phyloP scores from a whole-genome alignment of 1,140 invertebrate genomes.

The Solenopsis invicta region DNA sequence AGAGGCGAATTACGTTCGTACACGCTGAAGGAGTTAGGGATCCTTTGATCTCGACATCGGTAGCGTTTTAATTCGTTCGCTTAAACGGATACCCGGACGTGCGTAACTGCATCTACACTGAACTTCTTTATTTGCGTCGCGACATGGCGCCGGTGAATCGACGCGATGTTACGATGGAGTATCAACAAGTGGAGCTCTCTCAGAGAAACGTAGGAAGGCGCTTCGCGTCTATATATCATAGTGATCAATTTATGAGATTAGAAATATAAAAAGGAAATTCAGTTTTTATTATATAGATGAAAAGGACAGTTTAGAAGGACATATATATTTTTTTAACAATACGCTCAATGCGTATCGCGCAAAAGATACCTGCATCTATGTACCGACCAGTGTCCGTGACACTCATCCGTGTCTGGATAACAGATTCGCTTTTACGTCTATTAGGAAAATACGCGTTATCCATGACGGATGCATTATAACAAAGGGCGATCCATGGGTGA shows the following conservation, averaged over 20 bases:
- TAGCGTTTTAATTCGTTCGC: slow-evolving; percentile 31
- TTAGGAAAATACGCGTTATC: slow-evolving; percentile 22
- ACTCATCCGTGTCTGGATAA: slow-evolving; percentile 2
- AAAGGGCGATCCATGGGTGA: slow-evolving; percentile 18
- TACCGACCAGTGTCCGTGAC: neutral
- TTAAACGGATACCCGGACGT: slow-evolving; percentile 21
- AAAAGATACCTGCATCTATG: neutral
- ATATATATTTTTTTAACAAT: slow-evolving; percentile 6
- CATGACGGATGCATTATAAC: slow-evolving; percentile 7
- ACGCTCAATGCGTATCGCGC: neutral
- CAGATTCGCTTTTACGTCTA: slow-evolving; percentile 13
- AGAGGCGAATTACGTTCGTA: slow-evolving; percentile 2
- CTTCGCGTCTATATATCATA: neutral
- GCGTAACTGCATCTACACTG: slow-evolving; percentile 14
- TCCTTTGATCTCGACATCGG: slow-evolving; percentile 27
- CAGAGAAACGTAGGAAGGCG: neutral
- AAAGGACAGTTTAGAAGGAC: neutral
- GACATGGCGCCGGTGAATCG: neutral
- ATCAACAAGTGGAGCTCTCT: slow-evolving; percentile 49
- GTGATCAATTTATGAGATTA: slow-evolving; percentile 15
- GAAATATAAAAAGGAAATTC: neutral
- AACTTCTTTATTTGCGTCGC: slow-evolving; percentile 21
- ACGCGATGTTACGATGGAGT: neutral
- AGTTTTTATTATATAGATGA: neutral
- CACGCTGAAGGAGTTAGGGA: slow-evolving; percentile 13